A percentile compares a stretch with the other conserved stretches of the same genome.
phyloP scores from a whole-genome alignment of 2,888 invertebrate species.

The Deroplatys truncata region DNA sequence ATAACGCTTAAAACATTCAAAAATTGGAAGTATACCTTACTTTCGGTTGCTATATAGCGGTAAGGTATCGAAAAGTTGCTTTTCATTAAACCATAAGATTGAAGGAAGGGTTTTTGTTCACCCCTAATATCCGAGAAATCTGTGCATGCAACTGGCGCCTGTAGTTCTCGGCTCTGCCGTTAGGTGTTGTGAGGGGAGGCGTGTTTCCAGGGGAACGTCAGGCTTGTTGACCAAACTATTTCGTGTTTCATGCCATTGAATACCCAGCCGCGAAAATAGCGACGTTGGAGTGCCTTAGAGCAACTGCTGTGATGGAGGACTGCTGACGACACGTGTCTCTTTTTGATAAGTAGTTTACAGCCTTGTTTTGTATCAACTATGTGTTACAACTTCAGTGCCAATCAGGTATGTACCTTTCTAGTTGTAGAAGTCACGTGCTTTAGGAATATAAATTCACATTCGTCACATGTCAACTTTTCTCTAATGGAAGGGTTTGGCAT shows the following conservation, averaged over 20 bases:
- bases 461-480: not conserved
- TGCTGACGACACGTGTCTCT: not conserved
- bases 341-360: not conserved
- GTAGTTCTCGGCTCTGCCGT: not conserved
- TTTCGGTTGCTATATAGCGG: no score
- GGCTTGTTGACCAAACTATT: not conserved
- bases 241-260: not conserved
- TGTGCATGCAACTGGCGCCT: not conserved
- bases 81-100: no score
- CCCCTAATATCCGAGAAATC: not conserved
- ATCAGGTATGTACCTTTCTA: not conserved
- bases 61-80: no score
- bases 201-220: conserved; percentile 2
- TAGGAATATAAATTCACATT: not conserved
- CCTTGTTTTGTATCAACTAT: not conserved
- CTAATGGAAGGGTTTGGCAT: no score
- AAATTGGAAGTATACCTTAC: no score
- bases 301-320: not conserved
- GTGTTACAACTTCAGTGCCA: conserved; percentile 11
- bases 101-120: not conserved
- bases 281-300: not conserved
- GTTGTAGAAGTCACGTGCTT: not conserved
- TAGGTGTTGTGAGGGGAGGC: conserved; percentile 7
- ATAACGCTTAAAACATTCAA: no score
- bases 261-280: not conserved